Evolutionary conservation across 30 jellyfish, hydroid and myxozoan genomes (phyloP), one percentile per base, ranked within the genome.

Genomic region (Pseudorhiza aurosa): DNA sequence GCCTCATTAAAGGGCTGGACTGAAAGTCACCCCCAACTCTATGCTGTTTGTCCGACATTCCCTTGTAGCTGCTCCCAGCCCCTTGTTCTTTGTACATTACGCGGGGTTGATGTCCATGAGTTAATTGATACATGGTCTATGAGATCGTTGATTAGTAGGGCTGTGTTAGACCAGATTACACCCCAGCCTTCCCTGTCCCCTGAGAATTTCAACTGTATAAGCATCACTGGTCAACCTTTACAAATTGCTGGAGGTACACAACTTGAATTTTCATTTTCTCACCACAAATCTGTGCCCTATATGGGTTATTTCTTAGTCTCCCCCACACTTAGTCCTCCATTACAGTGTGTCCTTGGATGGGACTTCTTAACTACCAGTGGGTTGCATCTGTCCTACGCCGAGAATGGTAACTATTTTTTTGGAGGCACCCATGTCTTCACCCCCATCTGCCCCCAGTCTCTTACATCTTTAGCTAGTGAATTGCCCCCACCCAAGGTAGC

Each of bases 1-100:
- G 85, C 85, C 72, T 55, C 72, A 72, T 22, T 37, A 26, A 55
- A 46, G 87, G 77, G 87, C 87, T 53, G 87, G 87, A 51, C 56
- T 75, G 76, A 57, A 57, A 51, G 77, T 53, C 87, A 56, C 76
- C 68, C 87, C 87, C 77, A 15, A 53, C 19, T 56, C 31, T 75
- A 32, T 50, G 55, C 77, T 17, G 68, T 75, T 75, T 77, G 67
- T 15, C 67, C 36, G 24, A 0, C 35, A 58, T 26, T n/a, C 35
- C n/a, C n/a, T n/a, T n/a, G n/a, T n/a, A n/a, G n/a, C n/a, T n/a
- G n/a, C n/a, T n/a, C n/a, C 57, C 80, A 77, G 71, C 81, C 89
- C 43, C 22, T 27, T n/a, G 55, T 77, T 58, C 1, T 24, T 25
- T 77, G 89, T 39, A 15, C 5, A 17, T 31, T 80, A 31, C 67